Evolutionary conservation across 2,888 invertebrate species (phyloP).

Genomic region (Drosophila planitibia): DNA sequence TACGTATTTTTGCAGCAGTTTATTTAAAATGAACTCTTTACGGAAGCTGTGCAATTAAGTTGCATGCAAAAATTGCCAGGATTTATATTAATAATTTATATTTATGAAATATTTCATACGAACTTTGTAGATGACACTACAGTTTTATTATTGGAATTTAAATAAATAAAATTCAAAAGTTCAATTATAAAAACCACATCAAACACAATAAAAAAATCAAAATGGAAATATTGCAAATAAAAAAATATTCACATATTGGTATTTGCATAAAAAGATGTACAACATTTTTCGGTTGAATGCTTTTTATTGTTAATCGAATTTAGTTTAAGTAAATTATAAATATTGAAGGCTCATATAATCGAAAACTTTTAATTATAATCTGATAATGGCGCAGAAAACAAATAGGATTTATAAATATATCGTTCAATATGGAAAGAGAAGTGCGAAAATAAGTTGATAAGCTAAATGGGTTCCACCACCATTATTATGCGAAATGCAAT

Average conservation of each 20-base stretch:
- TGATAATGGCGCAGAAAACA: constrained; percentile 1
- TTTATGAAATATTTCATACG: constrained; percentile 15
- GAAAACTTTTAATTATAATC: constrained; percentile 17
- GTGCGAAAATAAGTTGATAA: neutral
- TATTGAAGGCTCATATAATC: constrained; percentile 20
- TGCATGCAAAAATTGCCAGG: constrained; percentile 18
- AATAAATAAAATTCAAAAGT: constrained; percentile 18
- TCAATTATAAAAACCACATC: constrained; percentile 23
- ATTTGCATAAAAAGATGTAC: constrained; percentile 37
- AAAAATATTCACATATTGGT: constrained; percentile 3
- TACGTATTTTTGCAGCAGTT: constrained; percentile 35
- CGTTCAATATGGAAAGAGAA: neutral
- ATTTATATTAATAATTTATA: constrained; percentile 34
- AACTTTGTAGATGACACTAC: constrained; percentile 29
- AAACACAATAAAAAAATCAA: constrained; percentile 17
- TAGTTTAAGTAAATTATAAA: constrained; percentile 39
- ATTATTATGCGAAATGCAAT: no score
- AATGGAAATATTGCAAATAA: constrained; percentile 33
- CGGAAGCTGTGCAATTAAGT: constrained; percentile 60
- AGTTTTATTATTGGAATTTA: constrained; percentile 22
- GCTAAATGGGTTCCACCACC: neutral
- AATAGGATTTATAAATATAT: neutral
- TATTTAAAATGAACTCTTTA: constrained; percentile 57
- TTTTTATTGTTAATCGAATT: constrained; percentile 38
- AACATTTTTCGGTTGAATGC: constrained; percentile 12